These are phyloP conservation scores for Sarcophilus harrisii DNA, from an alignment of 2,797 vertebrate species.

Conservation along the genomic window DNA sequence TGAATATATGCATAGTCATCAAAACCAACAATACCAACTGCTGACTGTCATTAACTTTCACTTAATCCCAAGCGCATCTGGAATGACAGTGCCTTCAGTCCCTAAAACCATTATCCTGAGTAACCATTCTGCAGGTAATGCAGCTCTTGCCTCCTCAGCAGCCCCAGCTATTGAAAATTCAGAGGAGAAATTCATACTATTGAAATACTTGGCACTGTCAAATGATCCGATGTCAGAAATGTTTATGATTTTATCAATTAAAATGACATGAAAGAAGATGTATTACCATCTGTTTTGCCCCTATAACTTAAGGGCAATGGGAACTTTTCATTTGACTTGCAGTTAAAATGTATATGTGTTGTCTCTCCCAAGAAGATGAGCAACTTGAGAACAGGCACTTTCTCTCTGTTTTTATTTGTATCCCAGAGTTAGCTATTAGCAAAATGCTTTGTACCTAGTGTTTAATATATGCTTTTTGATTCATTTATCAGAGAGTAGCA, in stretches of 20 bases:
- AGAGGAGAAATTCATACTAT: background rate
- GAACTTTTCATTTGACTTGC: background rate
- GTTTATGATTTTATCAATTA: background rate
- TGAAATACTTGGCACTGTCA: conserved; percentile 7
- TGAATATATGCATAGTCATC: background rate
- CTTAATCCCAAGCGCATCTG: background rate
- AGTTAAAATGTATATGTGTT: background rate
- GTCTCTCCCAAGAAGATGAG: background rate
- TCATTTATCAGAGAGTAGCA: background rate
- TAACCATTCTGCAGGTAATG: background rate
- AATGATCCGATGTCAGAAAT: background rate
- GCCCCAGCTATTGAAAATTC: background rate
- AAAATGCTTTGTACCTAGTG: background rate
- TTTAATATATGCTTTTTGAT: background rate
- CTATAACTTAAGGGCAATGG: background rate
- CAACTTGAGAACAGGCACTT: background rate
- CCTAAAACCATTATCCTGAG: background rate
- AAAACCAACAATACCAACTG: background rate
- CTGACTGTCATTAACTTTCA: background rate
- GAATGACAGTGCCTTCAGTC: background rate
- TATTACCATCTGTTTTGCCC: background rate
- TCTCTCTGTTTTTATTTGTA: background rate
- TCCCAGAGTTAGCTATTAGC: background rate
- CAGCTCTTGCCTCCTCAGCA: background rate
- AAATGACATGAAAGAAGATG: background rate